phyloP scores from a whole-genome alignment of 1,140 invertebrate genomes.

The Leucophenga varia region DNA sequence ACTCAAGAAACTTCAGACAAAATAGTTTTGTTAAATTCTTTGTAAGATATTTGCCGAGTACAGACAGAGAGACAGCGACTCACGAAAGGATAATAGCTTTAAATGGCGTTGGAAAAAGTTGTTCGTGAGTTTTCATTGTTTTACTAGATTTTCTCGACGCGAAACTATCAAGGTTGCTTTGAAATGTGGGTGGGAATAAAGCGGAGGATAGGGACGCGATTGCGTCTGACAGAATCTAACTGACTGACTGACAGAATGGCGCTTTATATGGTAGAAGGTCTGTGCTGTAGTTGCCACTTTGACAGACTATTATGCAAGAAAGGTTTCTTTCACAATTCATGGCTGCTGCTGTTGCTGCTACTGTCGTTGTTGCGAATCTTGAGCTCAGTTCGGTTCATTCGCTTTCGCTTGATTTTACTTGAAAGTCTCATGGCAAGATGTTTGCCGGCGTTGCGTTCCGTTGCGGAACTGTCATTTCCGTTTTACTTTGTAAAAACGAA shows the following conservation, averaged over 20 bases:
- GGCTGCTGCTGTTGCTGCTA: conserved; percentile 12
- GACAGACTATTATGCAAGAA: conserved; percentile 53
- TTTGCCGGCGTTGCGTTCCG: conserved; percentile 31
- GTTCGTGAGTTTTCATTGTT: no score
- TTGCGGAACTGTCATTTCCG: conserved; percentile 55
- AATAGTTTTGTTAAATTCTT: conserved; percentile 3
- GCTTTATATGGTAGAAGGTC: no score
- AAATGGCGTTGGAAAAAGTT: no score
- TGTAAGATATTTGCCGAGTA: conserved; percentile 10
- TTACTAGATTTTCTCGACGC: no score
- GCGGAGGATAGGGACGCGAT: neutral
- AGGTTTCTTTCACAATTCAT: conserved; percentile 49
- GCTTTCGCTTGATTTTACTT: no score
- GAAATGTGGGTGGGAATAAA: conserved; percentile 7
- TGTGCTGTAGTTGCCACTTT: conserved; percentile 31
- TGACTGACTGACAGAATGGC: conserved; percentile 12
- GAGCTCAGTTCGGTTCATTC: no score
- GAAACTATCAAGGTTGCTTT: neutral
- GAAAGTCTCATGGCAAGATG: no score
- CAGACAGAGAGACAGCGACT: conserved; percentile 1
- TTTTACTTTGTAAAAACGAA: conserved; percentile 55
- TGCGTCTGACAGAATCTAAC: neutral
- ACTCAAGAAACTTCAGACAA: no score
- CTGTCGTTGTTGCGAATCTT: conserved; percentile 18
- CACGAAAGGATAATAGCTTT: neutral